A percentile compares a stretch with the other conserved stretches of the same genome.
Conservation (phyloP, 2,888 invertebrate species). For the Ametastegia equiseti region DNA sequence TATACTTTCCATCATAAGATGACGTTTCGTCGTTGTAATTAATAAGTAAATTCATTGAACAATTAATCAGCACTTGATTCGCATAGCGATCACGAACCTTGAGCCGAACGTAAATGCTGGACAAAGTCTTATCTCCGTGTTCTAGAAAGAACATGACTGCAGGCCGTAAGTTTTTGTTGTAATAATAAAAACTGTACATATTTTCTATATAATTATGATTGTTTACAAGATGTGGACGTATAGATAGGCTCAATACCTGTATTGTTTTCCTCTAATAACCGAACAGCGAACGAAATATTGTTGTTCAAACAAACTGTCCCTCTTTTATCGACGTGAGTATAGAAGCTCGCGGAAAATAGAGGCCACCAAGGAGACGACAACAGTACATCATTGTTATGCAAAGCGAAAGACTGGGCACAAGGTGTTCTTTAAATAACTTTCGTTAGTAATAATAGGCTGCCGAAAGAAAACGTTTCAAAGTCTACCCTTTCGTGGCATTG, state of each 20-base stretch:
- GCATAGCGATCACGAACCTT: background rate
- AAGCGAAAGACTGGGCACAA: conserved; percentile 28
- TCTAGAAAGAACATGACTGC: background rate
- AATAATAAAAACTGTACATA: background rate
- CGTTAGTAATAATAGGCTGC: background rate
- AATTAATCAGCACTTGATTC: background rate
- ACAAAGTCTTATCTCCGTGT: background rate
- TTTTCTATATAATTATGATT: background rate
- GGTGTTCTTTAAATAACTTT: conserved; percentile 28
- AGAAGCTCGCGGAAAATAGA: conserved; percentile 18
- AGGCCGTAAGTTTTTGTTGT: background rate
- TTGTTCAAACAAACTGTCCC: background rate
- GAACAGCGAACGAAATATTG: background rate
- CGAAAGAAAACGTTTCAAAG: background rate
- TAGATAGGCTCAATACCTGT: background rate
- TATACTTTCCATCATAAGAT: background rate
- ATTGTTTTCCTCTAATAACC: background rate
- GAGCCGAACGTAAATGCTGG: background rate
- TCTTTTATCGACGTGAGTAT: background rate
- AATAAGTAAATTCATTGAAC: too few relatives aligned
- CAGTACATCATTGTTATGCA: conserved; percentile 24
- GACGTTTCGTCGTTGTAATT: background rate
- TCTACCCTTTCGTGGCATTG: background rate
- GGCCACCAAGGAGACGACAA: conserved; percentile 8
- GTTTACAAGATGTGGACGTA: background rate